A percentile compares a stretch with the other conserved stretches of the same genome.
Evolutionary conservation across 2,113 vertebrate species (phyloP).

Genomic region (Cathartes aura): DNA sequence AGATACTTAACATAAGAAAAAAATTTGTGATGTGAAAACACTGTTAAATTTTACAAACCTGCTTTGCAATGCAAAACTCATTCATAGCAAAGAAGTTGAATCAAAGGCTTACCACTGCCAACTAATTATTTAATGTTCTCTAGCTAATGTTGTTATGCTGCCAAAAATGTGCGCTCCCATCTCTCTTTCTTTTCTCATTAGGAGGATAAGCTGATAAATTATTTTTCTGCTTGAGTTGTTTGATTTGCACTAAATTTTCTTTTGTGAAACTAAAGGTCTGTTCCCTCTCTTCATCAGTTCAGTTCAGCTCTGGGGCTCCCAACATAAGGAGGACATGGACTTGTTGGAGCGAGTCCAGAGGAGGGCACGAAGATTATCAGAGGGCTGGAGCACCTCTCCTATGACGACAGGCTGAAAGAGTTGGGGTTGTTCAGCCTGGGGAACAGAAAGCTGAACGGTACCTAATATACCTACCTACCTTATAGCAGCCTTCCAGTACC

Average conservation of each 20-base stretch:
- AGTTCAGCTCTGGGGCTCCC: no score
- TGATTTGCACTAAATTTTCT: constrained; percentile 5
- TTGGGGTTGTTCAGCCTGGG: no score
- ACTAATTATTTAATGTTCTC: constrained; percentile 37
- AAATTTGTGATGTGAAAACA: background rate
- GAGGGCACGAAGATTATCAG: no score
- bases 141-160: background rate
- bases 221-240: constrained; percentile 44
- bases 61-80: constrained; percentile 30
- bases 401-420: no score
- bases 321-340: no score
- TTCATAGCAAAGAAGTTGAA: constrained; percentile 12
- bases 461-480: no score
- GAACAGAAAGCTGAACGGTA: no score
- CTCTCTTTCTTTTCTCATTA: constrained; percentile 1
- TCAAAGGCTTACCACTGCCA: background rate
- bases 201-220: constrained; percentile 5
- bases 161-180: background rate
- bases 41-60: background rate
- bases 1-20: background rate
- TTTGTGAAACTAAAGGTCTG: background rate
- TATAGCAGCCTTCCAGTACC: no score
- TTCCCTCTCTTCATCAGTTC: background rate
- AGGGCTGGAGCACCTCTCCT: no score
- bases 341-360: no score